Conservation (phyloP, 2,888 invertebrate genomes). For the Taphrorychus bicolor region DNA sequence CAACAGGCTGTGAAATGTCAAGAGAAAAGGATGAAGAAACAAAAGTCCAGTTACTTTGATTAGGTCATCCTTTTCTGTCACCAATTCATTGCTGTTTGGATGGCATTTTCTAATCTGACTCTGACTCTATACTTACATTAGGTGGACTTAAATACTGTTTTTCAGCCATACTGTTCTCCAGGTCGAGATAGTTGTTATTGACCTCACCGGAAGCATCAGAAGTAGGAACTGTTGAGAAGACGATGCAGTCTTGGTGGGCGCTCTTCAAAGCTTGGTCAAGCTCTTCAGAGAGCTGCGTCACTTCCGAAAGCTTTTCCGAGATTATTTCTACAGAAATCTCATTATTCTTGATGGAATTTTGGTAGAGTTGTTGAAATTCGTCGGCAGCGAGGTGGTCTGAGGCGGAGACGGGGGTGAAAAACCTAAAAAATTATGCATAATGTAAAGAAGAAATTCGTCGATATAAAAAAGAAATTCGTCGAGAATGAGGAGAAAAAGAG, state of each 20-base stretch:
- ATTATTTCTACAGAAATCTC: slow-evolving; percentile 72
- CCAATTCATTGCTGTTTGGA: no score
- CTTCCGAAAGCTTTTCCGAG: slow-evolving; percentile 69
- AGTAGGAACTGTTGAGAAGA: slow-evolving; percentile 51
- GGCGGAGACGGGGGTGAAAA: slow-evolving; percentile 10
- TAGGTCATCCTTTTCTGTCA: no score
- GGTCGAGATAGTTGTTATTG: slow-evolving; percentile 30
- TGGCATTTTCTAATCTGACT: no score
- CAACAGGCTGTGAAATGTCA: no score
- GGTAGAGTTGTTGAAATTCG: slow-evolving; percentile 42
- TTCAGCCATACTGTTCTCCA: not conserved
- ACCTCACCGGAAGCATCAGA: slow-evolving; percentile 41
- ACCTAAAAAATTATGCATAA: slow-evolving; percentile 18
- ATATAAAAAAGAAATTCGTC: no score
- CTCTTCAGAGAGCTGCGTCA: slow-evolving; percentile 72
- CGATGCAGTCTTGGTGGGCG: slow-evolving; percentile 60
- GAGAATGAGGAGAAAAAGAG: no score
- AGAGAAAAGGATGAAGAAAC: no score
- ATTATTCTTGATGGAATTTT: slow-evolving; percentile 58
- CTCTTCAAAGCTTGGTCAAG: slow-evolving; percentile 67
- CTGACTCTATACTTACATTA: not conserved
- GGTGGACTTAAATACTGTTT: not conserved
- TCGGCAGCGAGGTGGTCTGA: slow-evolving; percentile 23
- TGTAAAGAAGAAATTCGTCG: no score
- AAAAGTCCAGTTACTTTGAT: no score